These are phyloP conservation scores for Drosophila neutralis DNA, from an alignment of 2,888 invertebrate genomes.

Conservation along the genomic window DNA sequence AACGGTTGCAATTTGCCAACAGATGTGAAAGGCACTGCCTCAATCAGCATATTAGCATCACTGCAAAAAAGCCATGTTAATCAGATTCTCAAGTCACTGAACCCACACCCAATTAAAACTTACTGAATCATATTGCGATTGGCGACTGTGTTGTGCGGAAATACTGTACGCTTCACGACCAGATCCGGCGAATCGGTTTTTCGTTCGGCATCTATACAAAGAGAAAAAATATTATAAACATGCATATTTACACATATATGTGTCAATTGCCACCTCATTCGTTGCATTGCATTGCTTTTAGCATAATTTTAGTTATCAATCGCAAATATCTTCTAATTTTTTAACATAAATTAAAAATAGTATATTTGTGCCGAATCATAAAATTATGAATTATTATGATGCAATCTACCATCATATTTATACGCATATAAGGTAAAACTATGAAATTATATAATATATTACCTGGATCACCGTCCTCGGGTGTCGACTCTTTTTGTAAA, in stretches of 20 bases:
- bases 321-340: too few relatives aligned
- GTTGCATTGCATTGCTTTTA: background rate
- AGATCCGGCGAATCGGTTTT: conserved; percentile 87
- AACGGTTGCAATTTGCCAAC: conserved; percentile 97
- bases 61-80: conserved; percentile 84
- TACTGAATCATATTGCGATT: conserved; percentile 92
- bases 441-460: conserved; percentile 11
- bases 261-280: background rate
- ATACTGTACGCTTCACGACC: conserved; percentile 88
- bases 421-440: background rate
- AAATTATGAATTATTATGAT: too few relatives aligned
- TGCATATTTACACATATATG: background rate
- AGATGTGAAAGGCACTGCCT: conserved; percentile 94
- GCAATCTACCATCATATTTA: too few relatives aligned
- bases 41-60: conserved; percentile 95
- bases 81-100: background rate
- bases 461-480: conserved; percentile 80
- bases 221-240: background rate
- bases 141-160: conserved; percentile 91
- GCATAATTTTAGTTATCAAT: background rate
- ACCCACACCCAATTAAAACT: conserved; percentile 82
- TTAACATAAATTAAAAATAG: too few relatives aligned
- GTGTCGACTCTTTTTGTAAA: conserved; percentile 86
- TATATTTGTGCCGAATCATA: too few relatives aligned
- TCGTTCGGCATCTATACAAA: conserved; percentile 86